Conservation (phyloP, 2,113 vertebrate genomes). For the Scomber scombrus region DNA sequence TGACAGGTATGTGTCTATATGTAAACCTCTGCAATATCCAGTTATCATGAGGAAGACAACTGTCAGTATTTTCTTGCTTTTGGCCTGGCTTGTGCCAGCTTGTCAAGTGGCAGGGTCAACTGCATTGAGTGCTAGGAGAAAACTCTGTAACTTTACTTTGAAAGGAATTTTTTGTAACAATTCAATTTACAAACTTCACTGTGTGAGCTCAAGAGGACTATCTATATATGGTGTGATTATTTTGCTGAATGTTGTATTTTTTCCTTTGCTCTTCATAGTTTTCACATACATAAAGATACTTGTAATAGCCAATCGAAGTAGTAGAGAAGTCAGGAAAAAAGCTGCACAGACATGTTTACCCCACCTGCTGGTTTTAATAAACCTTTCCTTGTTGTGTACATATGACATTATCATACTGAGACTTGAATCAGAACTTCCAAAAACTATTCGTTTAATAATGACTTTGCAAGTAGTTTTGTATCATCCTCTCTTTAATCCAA, state of each 20-base stretch:
- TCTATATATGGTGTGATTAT: conserved; percentile 19
- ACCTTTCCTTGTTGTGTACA: conserved; percentile 1
- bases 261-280: conserved; percentile 48
- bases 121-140: background rate
- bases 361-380: conserved; percentile 48
- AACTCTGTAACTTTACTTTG: conserved; percentile 8
- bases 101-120: background rate
- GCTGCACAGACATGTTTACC: conserved; percentile 60
- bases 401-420: conserved; percentile 19
- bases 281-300: conserved; percentile 57
- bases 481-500: conserved; percentile 56
- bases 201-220: background rate
- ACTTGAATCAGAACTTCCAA: conserved; percentile 25
- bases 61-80: background rate
- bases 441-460: conserved; percentile 30
- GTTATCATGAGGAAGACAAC: conserved; percentile 6
- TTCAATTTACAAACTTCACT: conserved; percentile 8
- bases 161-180: conserved; percentile 47
- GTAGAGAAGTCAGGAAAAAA: conserved; percentile 33
- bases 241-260: background rate
- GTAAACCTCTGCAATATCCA: background rate
- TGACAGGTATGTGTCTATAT: conserved; percentile 34
- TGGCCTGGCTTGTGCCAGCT: conserved; percentile 16
- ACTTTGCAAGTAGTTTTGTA: conserved; percentile 38
- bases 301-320: background rate